Evolutionary conservation across 2,797 vertebrate genomes (phyloP).

Genomic region (Columba guinea): DNA sequence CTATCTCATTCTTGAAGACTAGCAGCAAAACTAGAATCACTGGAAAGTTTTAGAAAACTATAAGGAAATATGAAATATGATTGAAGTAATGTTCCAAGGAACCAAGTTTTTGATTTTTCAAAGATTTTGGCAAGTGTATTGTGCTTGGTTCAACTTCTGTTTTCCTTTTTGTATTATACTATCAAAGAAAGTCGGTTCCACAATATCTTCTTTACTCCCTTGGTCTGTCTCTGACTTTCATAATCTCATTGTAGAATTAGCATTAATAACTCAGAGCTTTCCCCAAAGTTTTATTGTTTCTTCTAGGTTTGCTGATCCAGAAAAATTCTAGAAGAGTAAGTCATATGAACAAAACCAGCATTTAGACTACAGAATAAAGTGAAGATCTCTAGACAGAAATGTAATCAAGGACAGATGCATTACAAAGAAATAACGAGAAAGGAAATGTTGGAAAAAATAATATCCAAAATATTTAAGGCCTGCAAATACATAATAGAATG

Average conservation of each 20-base stretch:
- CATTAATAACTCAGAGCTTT: background rate
- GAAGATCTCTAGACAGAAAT: background rate
- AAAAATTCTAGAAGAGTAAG: conserved; percentile 31
- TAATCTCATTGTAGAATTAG: conserved; percentile 13
- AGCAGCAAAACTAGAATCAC: background rate
- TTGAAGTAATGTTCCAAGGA: background rate
- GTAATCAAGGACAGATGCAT: background rate
- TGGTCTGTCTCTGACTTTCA: conserved; percentile 16
- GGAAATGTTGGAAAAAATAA: background rate
- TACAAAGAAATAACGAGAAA: background rate
- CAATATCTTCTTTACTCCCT: conserved; percentile 2
- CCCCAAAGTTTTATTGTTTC: conserved; percentile 15
- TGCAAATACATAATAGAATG: background rate
- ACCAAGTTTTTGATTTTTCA: background rate
- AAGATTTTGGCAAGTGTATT: background rate
- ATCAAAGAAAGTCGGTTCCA: conserved; percentile 8
- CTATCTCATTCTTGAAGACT: background rate
- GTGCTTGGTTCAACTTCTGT: background rate
- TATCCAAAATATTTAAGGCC: background rate
- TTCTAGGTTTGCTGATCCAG: conserved; percentile 10
- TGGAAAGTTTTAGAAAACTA: background rate
- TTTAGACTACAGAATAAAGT: background rate
- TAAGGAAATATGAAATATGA: background rate
- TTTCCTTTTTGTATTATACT: background rate
- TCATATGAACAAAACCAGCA: background rate